These are phyloP conservation scores for Rhizomys pruinosus DNA, from an alignment of 2,113 vertebrate species.

Conservation along the genomic window DNA sequence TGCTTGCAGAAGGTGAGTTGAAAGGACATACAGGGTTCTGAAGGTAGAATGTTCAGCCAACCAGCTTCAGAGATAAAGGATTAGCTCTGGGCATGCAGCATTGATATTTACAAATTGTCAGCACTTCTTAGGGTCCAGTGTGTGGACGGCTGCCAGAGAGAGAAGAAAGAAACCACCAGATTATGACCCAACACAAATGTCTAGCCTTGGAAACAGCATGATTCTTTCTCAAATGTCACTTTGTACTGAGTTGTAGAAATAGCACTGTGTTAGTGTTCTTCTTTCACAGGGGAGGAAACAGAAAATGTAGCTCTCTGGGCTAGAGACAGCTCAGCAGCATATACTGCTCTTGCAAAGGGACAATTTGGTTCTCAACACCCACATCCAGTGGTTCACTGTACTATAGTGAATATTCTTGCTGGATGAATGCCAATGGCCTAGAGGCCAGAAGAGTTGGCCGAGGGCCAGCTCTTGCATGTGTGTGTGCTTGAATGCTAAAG, in stretches of 20 bases:
- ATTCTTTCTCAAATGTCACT: background rate
- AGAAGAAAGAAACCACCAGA: background rate
- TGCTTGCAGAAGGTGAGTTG: slow-evolving; percentile 6
- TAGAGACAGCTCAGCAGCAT: no score
- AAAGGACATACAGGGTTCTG: background rate
- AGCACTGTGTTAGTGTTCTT: background rate
- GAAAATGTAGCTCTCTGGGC: background rate
- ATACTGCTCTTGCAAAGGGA: no score
- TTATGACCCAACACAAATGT: background rate
- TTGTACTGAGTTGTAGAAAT: background rate
- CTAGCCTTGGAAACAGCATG: background rate
- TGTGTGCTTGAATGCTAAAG: no score
- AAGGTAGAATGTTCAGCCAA: background rate
- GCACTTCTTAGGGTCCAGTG: background rate
- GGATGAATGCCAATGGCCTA: no score
- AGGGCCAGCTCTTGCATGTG: no score
- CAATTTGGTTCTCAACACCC: no score
- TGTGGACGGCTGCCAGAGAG: background rate
- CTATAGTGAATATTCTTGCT: no score
- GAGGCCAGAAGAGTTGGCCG: no score
- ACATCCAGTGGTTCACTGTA: no score
- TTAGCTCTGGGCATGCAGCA: background rate
- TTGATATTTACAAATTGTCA: background rate
- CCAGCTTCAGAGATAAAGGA: background rate
- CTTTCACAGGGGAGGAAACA: background rate